Percentiles rank a stretch among this genome's conserved stretches.
phyloP scores from a whole-genome alignment of 30 jellyfish, hydroid and myxozoan genomes.

The Pseudorhiza aurosa region DNA sequence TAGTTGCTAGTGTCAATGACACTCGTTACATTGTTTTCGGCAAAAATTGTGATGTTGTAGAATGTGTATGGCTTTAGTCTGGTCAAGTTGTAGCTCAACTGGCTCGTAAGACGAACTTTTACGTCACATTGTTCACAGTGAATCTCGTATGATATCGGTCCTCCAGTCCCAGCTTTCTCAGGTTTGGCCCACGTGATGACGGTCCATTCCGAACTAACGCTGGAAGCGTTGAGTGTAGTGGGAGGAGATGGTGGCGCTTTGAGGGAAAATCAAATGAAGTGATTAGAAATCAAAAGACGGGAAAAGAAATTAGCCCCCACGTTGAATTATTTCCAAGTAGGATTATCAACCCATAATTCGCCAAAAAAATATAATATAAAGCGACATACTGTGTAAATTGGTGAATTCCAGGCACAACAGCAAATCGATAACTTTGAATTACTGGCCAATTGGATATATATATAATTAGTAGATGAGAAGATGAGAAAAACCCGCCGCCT shows the following conservation, averaged over 20 bases:
- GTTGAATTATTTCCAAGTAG: too few species aligned
- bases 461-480: too few species aligned
- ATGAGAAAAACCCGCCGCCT: too few species aligned
- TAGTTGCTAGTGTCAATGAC: not conserved
- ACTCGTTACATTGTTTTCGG: conserved; percentile 15
- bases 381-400: too few species aligned
- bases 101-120: not conserved
- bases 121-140: not conserved
- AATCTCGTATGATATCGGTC: not conserved
- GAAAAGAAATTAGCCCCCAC: too few species aligned
- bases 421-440: too few species aligned
- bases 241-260: conserved; percentile 55
- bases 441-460: too few species aligned
- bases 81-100: conserved; percentile 1
- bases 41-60: conserved; percentile 5
- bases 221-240: not conserved
- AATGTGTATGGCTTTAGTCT: not conserved
- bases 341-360: too few species aligned
- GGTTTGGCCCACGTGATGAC: conserved; percentile 24
- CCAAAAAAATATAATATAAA: too few species aligned
- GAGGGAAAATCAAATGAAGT: not conserved
- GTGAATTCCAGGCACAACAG: too few species aligned
- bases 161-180: conserved; percentile 26
- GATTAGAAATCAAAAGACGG: too few species aligned
- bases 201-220: conserved; percentile 22